Evolutionary conservation across 2,888 invertebrate genomes (phyloP).

Genomic region (Lepidocyrtoides sp.): DNA sequence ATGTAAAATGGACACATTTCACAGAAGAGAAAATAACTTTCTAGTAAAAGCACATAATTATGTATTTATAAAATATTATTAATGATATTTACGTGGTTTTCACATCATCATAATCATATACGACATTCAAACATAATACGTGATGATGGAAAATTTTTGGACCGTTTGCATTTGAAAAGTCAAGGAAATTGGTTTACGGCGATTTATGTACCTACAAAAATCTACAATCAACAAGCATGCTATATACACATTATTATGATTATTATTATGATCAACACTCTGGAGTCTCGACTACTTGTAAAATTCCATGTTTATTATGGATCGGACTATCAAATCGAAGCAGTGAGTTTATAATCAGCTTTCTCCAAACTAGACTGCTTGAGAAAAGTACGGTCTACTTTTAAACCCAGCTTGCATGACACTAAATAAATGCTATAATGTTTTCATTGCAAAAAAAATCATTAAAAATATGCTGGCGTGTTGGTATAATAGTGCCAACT

Average conservation of each 20-base stretch:
- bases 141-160: background rate
- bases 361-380: too few species aligned
- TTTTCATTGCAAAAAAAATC: too few species aligned
- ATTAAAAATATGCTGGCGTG: too few species aligned
- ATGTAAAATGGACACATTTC: background rate
- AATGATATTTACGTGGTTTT: too few species aligned
- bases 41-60: constrained; percentile 12
- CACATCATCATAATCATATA: background rate
- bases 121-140: background rate
- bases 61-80: background rate
- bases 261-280: background rate
- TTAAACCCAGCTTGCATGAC: too few species aligned
- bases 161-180: background rate
- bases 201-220: background rate
- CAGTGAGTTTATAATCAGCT: too few species aligned
- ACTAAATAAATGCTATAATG: too few species aligned
- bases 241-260: background rate
- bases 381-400: too few species aligned
- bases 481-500: too few species aligned
- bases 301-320: background rate
- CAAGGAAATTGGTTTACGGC: background rate
- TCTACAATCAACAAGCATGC: background rate
- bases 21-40: background rate
- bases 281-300: too few species aligned
- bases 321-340: too few species aligned